A percentile compares a stretch with the other conserved stretches of the same genome.
These are phyloP conservation scores for Momotus momota DNA, from an alignment of 2,797 vertebrate genomes.

Conservation along the genomic window DNA sequence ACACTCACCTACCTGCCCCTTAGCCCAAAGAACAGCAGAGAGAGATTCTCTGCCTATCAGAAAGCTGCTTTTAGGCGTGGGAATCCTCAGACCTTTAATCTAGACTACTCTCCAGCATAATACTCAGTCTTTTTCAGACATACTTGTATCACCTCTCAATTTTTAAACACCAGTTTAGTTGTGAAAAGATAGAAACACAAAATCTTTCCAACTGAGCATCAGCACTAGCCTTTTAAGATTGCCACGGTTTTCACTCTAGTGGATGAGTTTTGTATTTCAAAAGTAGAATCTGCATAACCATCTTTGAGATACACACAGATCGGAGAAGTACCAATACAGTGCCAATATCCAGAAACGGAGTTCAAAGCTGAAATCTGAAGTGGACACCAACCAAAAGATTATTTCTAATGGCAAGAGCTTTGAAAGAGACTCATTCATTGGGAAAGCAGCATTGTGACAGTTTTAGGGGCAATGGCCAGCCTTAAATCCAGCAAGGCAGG, in stretches of 20 bases:
- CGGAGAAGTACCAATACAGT: neutral
- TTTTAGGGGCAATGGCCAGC: accelerated
- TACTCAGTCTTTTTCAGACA: neutral
- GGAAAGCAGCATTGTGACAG: neutral
- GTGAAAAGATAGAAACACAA: neutral
- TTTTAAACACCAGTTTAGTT: neutral
- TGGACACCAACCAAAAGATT: neutral
- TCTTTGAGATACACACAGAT: neutral
- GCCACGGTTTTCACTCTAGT: neutral
- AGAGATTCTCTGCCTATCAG: accelerated
- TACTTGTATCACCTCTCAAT: neutral
- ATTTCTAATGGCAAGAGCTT: neutral
- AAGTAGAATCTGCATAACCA: neutral
- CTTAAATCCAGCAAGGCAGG: neutral
- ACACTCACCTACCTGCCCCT: neutral
- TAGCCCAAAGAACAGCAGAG: neutral
- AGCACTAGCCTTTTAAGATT: neutral
- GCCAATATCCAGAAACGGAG: neutral
- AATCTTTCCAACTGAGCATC: neutral
- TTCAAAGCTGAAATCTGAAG: neutral
- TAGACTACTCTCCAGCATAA: neutral
- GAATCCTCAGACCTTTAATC: neutral
- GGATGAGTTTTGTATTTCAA: neutral
- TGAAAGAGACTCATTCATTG: neutral
- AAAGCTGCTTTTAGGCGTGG: neutral